These are phyloP conservation scores for Syrmaticus mikado DNA, from an alignment of 2,113 vertebrate genomes.

Conservation along the genomic window DNA sequence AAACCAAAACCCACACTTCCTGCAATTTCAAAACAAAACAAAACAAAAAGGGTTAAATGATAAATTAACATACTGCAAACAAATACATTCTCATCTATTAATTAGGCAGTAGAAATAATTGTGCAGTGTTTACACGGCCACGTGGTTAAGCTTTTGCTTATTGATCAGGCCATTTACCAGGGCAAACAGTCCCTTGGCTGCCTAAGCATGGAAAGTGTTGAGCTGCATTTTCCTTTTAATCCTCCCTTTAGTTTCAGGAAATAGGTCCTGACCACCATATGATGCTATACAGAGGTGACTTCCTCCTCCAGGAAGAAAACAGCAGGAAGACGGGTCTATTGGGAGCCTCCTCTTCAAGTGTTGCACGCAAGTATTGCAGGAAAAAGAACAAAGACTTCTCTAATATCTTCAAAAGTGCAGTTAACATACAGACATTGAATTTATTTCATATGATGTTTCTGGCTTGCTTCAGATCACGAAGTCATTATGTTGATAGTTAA, in stretches of 20 bases:
- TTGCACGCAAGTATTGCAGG: not conserved
- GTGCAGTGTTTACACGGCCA: not conserved
- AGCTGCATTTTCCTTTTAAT: not conserved
- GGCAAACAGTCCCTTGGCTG: not conserved
- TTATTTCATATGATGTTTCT: not conserved
- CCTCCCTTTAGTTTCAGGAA: not conserved
- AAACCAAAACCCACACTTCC: not conserved
- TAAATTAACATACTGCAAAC: not conserved
- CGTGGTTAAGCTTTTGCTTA: not conserved
- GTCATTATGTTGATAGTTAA: not conserved
- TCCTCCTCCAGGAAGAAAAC: not conserved
- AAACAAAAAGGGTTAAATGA: not conserved
- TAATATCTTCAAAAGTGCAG: not conserved
- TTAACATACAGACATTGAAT: not conserved
- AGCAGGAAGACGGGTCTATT: not conserved
- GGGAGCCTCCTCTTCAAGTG: not conserved
- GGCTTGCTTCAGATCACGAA: not conserved
- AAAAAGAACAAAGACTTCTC: not conserved
- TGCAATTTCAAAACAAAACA: not conserved
- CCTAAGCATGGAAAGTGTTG: not conserved
- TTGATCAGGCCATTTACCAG: not conserved
- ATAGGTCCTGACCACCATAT: not conserved
- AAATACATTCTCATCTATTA: not conserved
- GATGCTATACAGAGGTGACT: accelerated
- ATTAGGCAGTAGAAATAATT: not conserved